Evolutionary conservation across 2,888 invertebrate species (phyloP).

Genomic region (Gastrophysa polygoni): DNA sequence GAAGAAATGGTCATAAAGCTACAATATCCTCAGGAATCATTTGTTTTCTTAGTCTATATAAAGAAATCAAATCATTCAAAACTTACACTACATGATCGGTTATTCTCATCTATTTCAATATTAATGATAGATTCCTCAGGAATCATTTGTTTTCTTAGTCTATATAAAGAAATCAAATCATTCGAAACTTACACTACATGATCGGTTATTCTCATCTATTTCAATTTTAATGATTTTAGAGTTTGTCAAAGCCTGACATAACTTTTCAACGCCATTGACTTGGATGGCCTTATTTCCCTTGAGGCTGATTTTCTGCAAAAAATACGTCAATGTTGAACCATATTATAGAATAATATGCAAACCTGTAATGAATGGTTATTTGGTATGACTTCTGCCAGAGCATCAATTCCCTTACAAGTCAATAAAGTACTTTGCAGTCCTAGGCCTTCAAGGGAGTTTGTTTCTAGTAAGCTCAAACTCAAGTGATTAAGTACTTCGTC

Average conservation of each 20-base stretch:
- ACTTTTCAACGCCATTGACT: constrained; percentile 48
- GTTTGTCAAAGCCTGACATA: constrained; percentile 52
- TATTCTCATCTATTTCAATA: constrained; percentile 53
- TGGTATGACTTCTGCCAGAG: constrained; percentile 48
- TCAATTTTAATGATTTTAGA: constrained; percentile 52
- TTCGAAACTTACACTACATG: constrained; percentile 49
- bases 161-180: too few relatives aligned
- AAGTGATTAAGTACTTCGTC: constrained; percentile 50
- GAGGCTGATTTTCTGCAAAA: constrained; percentile 51
- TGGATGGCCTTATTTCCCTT: constrained; percentile 55
- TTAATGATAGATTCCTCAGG: too few relatives aligned
- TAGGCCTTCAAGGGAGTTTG: constrained; percentile 50
- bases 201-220: constrained; percentile 52
- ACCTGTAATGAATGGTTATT: constrained; percentile 50
- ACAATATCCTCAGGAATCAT: too few relatives aligned
- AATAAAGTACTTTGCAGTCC: constrained; percentile 53
- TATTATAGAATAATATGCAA: neutral
- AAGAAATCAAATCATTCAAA: neutral
- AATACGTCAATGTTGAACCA: neutral
- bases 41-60: too few relatives aligned
- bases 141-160: too few relatives aligned
- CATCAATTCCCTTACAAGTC: constrained; percentile 50
- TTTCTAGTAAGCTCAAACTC: constrained; percentile 42
- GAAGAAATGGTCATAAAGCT: too few relatives aligned
- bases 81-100: constrained; percentile 53